Evolutionary conservation across 2,797 vertebrate genomes (phyloP).

Genomic region (Dallia pectoralis): DNA sequence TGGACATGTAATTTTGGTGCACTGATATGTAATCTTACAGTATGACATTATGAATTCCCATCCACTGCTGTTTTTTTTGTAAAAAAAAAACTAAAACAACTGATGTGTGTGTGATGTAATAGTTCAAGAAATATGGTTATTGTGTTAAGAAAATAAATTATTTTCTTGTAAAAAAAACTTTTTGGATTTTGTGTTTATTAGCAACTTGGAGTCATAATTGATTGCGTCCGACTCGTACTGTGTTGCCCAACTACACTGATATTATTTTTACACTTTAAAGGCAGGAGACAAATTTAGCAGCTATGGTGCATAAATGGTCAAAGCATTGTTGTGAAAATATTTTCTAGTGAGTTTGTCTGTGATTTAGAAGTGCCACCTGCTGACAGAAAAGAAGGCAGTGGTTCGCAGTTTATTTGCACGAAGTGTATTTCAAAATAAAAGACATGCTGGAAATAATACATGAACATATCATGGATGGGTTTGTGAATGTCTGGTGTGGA

Average conservation of each 20-base stretch:
- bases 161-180: slow-evolving; percentile 74
- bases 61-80: slow-evolving; percentile 61
- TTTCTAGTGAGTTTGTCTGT: too few relatives aligned
- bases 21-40: slow-evolving; percentile 44
- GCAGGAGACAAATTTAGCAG: too few relatives aligned
- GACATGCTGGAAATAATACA: too few relatives aligned
- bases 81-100: slow-evolving; percentile 57
- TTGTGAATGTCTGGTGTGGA: too few relatives aligned
- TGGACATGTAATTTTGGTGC: slow-evolving; percentile 22
- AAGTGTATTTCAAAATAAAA: too few relatives aligned
- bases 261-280: too few relatives aligned
- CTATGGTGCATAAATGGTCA: background rate
- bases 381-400: background rate
- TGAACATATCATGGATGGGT: too few relatives aligned
- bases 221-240: background rate
- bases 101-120: slow-evolving; percentile 63
- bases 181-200: background rate
- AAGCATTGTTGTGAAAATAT: background rate
- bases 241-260: too few relatives aligned
- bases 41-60: slow-evolving; percentile 42
- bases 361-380: background rate
- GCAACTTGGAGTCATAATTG: background rate
- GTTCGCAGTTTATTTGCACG: background rate
- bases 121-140: slow-evolving; percentile 67
- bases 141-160: slow-evolving; percentile 80